These are phyloP conservation scores for Heteromyza rotundicornis DNA, from an alignment of 2,888 invertebrate species.

Conservation along the genomic window DNA sequence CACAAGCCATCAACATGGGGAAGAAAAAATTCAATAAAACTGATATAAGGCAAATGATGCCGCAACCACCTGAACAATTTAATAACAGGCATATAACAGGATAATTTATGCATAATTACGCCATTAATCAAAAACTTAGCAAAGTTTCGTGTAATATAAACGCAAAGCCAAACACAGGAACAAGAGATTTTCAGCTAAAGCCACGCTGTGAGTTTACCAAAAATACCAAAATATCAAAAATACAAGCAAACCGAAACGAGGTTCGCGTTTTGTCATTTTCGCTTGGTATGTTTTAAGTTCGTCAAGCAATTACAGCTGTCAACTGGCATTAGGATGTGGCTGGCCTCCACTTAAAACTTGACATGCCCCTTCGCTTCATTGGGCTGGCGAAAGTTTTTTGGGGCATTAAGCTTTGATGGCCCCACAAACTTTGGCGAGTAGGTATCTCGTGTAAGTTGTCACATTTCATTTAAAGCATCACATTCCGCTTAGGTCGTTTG, in stretches of 20 bases:
- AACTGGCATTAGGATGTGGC: neutral
- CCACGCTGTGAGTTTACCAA: too few relatives aligned
- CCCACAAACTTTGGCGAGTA: neutral
- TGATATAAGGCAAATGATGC: too few relatives aligned
- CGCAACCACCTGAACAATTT: too few relatives aligned
- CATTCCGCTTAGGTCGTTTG: neutral
- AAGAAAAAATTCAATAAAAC: neutral
- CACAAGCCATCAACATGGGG: neutral
- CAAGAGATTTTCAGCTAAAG: too few relatives aligned
- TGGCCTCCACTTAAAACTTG: too few relatives aligned
- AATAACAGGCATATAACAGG: neutral
- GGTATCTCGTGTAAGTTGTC: neutral
- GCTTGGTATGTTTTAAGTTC: too few relatives aligned
- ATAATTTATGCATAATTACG: conserved; percentile 1
- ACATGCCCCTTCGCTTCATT: too few relatives aligned
- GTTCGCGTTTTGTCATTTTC: too few relatives aligned
- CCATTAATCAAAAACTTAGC: neutral
- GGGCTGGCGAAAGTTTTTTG: too few relatives aligned
- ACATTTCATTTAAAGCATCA: neutral
- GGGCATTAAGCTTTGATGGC: neutral
- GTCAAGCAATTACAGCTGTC: conserved; percentile 1
- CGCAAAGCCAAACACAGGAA: neutral
- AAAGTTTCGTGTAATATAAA: neutral
- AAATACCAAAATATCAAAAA: too few relatives aligned
- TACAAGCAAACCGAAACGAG: too few relatives aligned